phyloP scores from a whole-genome alignment of 1,140 invertebrate species.

The Apolygus lucorum region DNA sequence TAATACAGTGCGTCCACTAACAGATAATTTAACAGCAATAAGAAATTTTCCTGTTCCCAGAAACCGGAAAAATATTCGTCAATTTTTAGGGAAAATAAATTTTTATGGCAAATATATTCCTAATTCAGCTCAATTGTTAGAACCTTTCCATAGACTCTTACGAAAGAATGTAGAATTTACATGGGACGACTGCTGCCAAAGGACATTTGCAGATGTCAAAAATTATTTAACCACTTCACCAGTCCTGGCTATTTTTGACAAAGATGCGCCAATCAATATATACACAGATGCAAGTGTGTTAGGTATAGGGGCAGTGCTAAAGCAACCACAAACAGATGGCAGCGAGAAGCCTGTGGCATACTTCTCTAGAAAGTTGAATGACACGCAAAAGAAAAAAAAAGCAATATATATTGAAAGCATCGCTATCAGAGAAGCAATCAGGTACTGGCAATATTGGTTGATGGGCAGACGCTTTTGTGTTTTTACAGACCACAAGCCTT shows the following conservation, averaged over 20 bases:
- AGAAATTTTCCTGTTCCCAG: conserved; percentile 32
- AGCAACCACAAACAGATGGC: conserved; percentile 6
- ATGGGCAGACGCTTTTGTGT: too few relatives aligned
- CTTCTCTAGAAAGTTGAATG: too few relatives aligned
- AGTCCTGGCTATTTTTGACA: conserved; percentile 24
- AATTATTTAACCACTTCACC: conserved; percentile 9
- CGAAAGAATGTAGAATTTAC: conserved; percentile 36
- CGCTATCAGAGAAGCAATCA: too few relatives aligned
- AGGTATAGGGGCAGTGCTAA: conserved; percentile 3
- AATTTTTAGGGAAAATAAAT: conserved; percentile 38
- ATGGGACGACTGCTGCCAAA: conserved; percentile 30
- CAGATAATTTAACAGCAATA: conserved; percentile 37
- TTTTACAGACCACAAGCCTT: too few relatives aligned
- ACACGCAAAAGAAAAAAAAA: too few relatives aligned
- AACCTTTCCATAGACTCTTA: conserved; percentile 36
- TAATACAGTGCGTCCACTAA: conserved; percentile 33
- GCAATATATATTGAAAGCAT: too few relatives aligned
- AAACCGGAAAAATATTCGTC: conserved; percentile 30
- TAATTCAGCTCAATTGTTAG: conserved; percentile 34
- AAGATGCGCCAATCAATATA: conserved; percentile 33
- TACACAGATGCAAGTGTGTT: conserved; percentile 35
- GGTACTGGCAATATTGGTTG: too few relatives aligned
- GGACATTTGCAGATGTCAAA: conserved; percentile 4
- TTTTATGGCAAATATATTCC: conserved; percentile 37
- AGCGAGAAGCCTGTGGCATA: too few relatives aligned